Base-by-base conservation (phyloP, 2,113 vertebrate species). In the Orcinus orca region DNA sequence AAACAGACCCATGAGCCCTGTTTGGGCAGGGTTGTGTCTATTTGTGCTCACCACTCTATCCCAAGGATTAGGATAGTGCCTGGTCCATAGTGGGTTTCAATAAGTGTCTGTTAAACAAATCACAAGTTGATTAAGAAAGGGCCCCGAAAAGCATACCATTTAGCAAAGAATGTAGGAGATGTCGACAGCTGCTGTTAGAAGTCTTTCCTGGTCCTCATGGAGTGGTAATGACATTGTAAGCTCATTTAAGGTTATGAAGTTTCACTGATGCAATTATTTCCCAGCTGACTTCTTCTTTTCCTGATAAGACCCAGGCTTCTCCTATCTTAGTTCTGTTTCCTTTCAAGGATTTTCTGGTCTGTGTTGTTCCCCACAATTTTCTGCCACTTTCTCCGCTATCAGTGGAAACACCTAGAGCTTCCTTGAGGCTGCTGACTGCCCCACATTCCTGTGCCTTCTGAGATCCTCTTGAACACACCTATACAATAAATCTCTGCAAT, bases 31-130 rank as follows among this genome's bases (percentile, higher is more conserved):
- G 20, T 80, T 92, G 36, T 88, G 3, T 50, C 21, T 74, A 15
- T 41, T 26, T 71, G 47, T 82, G 21, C 26, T 76, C 20, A 85
- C 4, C 23, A 15, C 15, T 67, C n/a, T 62, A 83, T 70, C 14
- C 31, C 17, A 65, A 90, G 25, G 36, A 41, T 70, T 83, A 74
- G 31, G 21, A 71, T 60, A 21, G 26, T 76, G 14, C 21, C 38
- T 95, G 60, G 36, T 21, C 18, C 11, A 25, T 67, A 60, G 20
- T 18, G n/a, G 29, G 31, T 94, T 94, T 74, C 70, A 80, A n/a
- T 80, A 90, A 87, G 60, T 84, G 17, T 55, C 31, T 90, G 3
- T 93, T 88, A 93, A 97, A 44, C 9, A 85, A 81, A 90, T 77
- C 38, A 70, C 10, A 23, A 67, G 9, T 50, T 70, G 33, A 36